Evolutionary conservation across 2,888 invertebrate species (phyloP).

Genomic region (Pandemis corylana): DNA sequence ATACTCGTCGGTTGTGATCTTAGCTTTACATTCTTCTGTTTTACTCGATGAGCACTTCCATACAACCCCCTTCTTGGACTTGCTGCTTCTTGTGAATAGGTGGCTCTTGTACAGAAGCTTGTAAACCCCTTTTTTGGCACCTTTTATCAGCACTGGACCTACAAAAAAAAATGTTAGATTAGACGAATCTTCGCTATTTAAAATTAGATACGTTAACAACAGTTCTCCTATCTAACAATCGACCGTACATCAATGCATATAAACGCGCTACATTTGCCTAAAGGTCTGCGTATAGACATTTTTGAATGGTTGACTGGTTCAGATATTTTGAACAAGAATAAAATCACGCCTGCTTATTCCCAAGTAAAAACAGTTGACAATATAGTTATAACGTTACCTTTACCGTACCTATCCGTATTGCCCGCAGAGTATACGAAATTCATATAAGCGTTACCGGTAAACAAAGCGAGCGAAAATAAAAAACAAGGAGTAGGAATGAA

Average conservation of each 20-base stretch:
- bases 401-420: too few relatives aligned
- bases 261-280: too few relatives aligned
- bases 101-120: conserved; percentile 64
- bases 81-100: conserved; percentile 64
- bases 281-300: too few relatives aligned
- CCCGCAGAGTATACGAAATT: too few relatives aligned
- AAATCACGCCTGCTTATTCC: too few relatives aligned
- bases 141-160: conserved; percentile 73
- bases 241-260: not conserved
- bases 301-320: too few relatives aligned
- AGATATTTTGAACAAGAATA: too few relatives aligned
- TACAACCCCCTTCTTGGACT: conserved; percentile 73
- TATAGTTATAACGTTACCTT: too few relatives aligned
- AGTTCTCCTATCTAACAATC: not conserved
- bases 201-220: not conserved
- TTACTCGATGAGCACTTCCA: conserved; percentile 75
- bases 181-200: not conserved
- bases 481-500: too few relatives aligned
- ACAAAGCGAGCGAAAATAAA: too few relatives aligned
- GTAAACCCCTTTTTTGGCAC: conserved; percentile 65
- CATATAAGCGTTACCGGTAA: too few relatives aligned
- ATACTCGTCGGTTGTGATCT: conserved; percentile 67
- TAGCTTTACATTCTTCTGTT: conserved; percentile 65
- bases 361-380: too few relatives aligned
- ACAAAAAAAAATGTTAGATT: conserved; percentile 39